phyloP scores from a whole-genome alignment of 2,113 vertebrate species.

The Oreochromis spilurus region DNA sequence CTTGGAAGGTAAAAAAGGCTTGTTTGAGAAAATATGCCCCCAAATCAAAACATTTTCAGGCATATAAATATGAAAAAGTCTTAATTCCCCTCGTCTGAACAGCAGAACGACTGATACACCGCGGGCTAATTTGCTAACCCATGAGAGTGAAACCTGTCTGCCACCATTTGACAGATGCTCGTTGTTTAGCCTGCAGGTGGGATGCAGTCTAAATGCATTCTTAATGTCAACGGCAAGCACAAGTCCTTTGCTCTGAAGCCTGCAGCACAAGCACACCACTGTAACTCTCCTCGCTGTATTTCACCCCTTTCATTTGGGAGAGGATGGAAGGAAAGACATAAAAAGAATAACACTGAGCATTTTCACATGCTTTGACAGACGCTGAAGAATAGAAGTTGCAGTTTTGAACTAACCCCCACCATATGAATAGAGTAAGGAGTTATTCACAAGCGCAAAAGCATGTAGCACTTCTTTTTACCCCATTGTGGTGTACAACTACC shows the following conservation, averaged over 20 bases:
- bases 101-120: not conserved
- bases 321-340: not conserved
- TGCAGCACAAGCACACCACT: conserved; percentile 6
- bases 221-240: conserved; percentile 31
- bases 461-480: not conserved
- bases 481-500: not conserved
- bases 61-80: not conserved
- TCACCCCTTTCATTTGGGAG: not conserved
- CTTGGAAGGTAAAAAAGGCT: not conserved
- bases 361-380: not conserved
- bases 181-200: conserved; percentile 12
- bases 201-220: conserved; percentile 31
- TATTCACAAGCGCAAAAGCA: not conserved
- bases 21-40: not conserved
- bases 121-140: conserved; percentile 28
- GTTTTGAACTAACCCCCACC: conserved; percentile 2
- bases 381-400: not conserved
- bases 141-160: conserved; percentile 33
- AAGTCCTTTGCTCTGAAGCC: conserved; percentile 37
- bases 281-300: not conserved
- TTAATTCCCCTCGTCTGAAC: not conserved
- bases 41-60: not conserved
- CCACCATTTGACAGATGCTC: conserved; percentile 42
- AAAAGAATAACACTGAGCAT: not conserved
- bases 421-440: not conserved